phyloP scores from a whole-genome alignment of 2,113 vertebrate species.

The Pachypanchax playfairii region DNA sequence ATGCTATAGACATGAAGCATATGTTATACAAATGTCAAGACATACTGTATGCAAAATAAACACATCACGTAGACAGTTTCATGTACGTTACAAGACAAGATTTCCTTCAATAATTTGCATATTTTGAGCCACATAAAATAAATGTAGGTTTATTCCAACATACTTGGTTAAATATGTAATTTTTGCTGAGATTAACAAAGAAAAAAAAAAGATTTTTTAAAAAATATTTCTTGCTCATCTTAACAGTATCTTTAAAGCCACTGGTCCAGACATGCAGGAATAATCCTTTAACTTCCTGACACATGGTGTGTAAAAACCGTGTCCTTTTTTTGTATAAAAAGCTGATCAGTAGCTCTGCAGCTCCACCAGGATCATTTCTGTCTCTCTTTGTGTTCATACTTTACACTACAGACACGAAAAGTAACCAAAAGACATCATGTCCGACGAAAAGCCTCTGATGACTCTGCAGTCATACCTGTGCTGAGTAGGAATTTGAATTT shows the following conservation, averaged over 20 bases:
- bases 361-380: conserved; percentile 31
- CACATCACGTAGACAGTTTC: no score
- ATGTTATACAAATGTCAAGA: no score
- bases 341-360: conserved; percentile 38
- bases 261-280: conserved; percentile 3
- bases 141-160: no score
- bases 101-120: no score
- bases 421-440: conserved; percentile 28
- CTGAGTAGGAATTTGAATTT: conserved; percentile 7
- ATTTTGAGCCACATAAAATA: no score
- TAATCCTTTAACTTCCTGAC: conserved; percentile 16
- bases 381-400: conserved; percentile 50
- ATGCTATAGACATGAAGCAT: no score
- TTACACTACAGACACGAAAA: conserved; percentile 42
- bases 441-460: conserved; percentile 32
- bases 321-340: conserved; percentile 31
- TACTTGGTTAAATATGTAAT: no score
- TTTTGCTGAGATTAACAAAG: no score
- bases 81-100: no score
- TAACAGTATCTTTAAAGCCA: neutral
- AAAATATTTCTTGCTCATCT: no score
- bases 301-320: conserved; percentile 6
- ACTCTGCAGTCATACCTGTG: conserved; percentile 25
- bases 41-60: no score
- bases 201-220: no score